Evolutionary conservation across 2,113 vertebrate genomes (phyloP).

Genomic region (Seriola dumerili): DNA sequence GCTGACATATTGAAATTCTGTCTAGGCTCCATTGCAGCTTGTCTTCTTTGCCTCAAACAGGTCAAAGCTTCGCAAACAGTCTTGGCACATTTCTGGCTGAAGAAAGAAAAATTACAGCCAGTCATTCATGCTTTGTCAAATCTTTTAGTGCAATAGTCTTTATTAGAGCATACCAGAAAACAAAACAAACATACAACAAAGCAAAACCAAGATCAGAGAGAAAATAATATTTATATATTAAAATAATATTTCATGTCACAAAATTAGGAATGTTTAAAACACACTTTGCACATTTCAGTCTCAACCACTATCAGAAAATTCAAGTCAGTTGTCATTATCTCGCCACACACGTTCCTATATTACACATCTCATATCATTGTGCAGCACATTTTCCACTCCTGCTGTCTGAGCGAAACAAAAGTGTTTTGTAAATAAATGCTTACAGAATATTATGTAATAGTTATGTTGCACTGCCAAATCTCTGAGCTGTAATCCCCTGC

Average conservation of each 20-base stretch:
- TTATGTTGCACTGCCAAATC: constrained; percentile 26
- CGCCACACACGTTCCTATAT: constrained; percentile 47
- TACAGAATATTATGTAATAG: constrained; percentile 8
- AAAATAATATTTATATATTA: constrained; percentile 9
- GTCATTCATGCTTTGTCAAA: background rate
- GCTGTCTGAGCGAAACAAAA: background rate
- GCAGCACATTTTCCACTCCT: constrained; percentile 5
- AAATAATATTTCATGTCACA: constrained; percentile 26
- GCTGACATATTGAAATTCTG: no score
- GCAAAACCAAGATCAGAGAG: constrained; percentile 37
- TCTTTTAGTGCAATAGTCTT: constrained; percentile 55
- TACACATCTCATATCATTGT: constrained; percentile 30
- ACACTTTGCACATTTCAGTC: constrained; percentile 60
- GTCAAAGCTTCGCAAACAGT: background rate
- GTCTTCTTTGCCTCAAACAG: background rate
- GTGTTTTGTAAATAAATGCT: background rate
- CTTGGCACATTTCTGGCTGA: background rate
- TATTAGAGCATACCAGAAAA: constrained; percentile 69
- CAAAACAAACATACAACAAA: constrained; percentile 57
- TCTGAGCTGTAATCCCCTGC: constrained; percentile 32
- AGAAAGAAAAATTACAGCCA: background rate
- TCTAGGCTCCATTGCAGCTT: background rate
- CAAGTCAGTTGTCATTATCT: constrained; percentile 27
- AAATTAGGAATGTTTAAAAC: constrained; percentile 46
- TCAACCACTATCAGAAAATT: constrained; percentile 54